Conservation (phyloP, 2,888 invertebrate genomes). For the Pseudeuparius sepicola region DNA sequence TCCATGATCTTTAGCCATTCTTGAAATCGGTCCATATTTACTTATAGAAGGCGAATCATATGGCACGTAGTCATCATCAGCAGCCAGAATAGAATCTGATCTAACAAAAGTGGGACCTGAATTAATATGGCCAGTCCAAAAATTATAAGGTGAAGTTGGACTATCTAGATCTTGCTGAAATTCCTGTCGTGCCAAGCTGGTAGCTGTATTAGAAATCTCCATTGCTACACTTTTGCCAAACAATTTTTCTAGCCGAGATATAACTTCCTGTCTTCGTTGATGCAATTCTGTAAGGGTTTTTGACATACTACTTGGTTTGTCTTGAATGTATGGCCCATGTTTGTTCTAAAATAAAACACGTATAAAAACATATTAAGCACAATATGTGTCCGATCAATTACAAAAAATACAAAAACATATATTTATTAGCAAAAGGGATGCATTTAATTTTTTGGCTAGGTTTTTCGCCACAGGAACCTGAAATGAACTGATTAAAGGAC, state of each 20-base stretch:
- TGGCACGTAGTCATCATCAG: conserved; percentile 57
- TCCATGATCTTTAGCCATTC: conserved; percentile 35
- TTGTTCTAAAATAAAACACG: no score
- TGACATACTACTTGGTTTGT: conserved; percentile 29
- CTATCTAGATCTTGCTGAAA: conserved; percentile 34
- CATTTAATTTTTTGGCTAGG: no score
- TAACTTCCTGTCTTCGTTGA: conserved; percentile 51
- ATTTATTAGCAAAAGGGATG: no score
- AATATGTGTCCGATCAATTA: no score
- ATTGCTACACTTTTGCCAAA: conserved; percentile 42
- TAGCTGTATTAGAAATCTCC: conserved; percentile 37
- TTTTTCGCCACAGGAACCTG: no score
- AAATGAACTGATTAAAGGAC: no score
- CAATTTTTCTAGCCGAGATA: conserved; percentile 51
- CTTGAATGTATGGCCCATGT: no score
- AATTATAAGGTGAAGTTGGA: conserved; percentile 36
- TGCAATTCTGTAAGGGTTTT: conserved; percentile 49
- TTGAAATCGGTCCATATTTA: conserved; percentile 61
- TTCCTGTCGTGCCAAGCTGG: conserved; percentile 36
- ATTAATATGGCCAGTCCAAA: conserved; percentile 33
- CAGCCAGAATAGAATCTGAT: conserved; percentile 46
- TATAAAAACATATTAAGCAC: no score
- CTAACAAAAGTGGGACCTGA: conserved; percentile 39
- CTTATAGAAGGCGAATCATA: conserved; percentile 55
- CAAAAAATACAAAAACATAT: no score